Evolutionary conservation across 2,888 invertebrate species (phyloP), one percentile per base, ranked within the genome.

Genomic region (Leptinotarsa rubiginosa): DNA sequence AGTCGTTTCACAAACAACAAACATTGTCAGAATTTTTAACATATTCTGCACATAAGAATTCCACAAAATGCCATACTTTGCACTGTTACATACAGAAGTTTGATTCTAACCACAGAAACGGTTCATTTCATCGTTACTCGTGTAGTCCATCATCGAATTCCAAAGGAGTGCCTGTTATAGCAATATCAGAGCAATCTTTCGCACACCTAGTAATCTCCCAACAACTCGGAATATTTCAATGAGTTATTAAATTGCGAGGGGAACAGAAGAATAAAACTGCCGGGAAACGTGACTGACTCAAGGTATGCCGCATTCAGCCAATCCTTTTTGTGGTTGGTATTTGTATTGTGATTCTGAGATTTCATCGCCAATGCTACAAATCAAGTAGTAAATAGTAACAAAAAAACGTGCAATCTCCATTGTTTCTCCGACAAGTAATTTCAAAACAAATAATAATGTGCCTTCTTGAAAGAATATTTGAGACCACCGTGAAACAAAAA

Each of bases 231-330:
- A 20, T 56, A 69, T 22, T 56, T 22, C 56, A 56, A 69, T 59
- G 47, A 69, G 69, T 69, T 69, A 56, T 47, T 52, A 16, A 54
- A 18, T 47, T 25, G 67, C 20, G 50, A 31, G 68, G 56, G 47
- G 47, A 22, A 22, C n/a, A 31, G 69, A 56, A 56, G 69, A 56
- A 56, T 41, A 41, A 50, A 47, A 31, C 56, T 20, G 31, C 22
- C 47, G 22, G 41, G 47, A 69, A 69, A 69, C 69, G 69, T 69
- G 69, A 69, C 56, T 69, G 69, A 18, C 41, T 41, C 56, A 69
- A 69, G 69, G 69, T 62, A 62, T 62, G 62, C 62, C 41, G 62
- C 62, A 62, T 62, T 62, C 62, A 31, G 41, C 62, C 62, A 41
- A 62, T 62, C 62, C 62, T 62, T 62, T 25, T 41, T 62, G 62